Evolutionary conservation across 2,797 vertebrate genomes (phyloP).

Genomic region (Phylloscopus collybita): DNA sequence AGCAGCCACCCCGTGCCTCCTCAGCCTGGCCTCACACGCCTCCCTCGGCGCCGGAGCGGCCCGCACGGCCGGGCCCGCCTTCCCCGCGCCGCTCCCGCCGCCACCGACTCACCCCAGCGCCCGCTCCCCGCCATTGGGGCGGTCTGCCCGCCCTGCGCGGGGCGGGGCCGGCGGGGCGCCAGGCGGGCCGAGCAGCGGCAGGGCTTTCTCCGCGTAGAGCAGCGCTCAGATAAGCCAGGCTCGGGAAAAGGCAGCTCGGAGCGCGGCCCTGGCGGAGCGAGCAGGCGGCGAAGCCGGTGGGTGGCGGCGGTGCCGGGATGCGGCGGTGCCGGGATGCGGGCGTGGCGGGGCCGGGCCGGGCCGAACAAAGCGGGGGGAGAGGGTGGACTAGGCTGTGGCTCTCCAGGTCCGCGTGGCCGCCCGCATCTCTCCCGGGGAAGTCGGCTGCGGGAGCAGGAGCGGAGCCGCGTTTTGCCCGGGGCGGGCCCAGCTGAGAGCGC

Average conservation of each 20-base stretch:
- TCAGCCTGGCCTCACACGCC: background rate
- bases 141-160: background rate
- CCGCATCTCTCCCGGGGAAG: no score
- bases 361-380: background rate
- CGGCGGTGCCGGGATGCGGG: background rate
- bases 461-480: background rate
- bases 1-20: background rate
- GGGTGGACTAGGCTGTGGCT: background rate
- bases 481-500: background rate
- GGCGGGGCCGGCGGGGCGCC: background rate
- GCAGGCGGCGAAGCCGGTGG: background rate
- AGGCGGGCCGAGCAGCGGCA: background rate
- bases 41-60: background rate
- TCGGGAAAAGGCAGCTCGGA: rapidly evolving
- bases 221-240: rapidly evolving
- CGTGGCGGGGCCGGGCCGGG: background rate
- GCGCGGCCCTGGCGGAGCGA: background rate
- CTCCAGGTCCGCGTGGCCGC: background rate
- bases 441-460: background rate
- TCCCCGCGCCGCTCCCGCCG: background rate
- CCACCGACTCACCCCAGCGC: rapidly evolving
- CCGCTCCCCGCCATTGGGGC: background rate
- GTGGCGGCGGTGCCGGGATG: background rate
- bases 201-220: rapidly evolving
- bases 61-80: rapidly evolving